Conservation (phyloP, 2,113 vertebrate species). For the human region DNA sequence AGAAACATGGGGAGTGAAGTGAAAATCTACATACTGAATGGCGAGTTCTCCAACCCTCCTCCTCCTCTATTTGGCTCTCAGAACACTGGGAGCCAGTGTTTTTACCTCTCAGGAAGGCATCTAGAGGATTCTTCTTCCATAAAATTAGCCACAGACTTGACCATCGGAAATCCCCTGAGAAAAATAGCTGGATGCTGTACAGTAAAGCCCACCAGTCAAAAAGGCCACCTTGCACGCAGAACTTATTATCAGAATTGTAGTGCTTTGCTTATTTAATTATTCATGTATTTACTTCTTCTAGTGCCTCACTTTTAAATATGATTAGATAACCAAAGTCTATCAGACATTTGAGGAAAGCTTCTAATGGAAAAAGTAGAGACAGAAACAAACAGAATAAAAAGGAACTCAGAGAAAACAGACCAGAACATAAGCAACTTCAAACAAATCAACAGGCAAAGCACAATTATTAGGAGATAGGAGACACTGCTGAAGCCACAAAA, state of each 20-base stretch:
- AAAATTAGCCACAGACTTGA: neutral
- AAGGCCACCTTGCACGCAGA: neutral
- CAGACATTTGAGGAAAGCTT: neutral
- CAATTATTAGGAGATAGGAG: neutral
- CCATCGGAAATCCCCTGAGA: neutral
- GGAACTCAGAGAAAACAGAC: neutral
- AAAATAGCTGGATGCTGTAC: neutral
- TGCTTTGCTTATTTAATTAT: neutral
- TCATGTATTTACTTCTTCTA: neutral
- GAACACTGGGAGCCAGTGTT: neutral
- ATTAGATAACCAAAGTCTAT: neutral
- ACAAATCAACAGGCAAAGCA: neutral
- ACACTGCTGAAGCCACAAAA: neutral
- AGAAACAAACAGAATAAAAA: slow-evolving; percentile 18
- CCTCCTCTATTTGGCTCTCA: neutral
- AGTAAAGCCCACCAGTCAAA: neutral
- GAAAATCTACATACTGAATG: neutral
- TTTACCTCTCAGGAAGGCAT: neutral
- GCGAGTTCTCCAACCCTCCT: neutral
- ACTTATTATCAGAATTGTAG: neutral
- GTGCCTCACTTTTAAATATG: neutral
- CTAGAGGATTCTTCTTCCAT: neutral
- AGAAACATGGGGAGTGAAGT: neutral
- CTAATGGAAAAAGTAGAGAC: slow-evolving; percentile 13
- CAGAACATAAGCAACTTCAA: neutral